phyloP scores from a whole-genome alignment of 64 coral and sea anemone species.

The Porites australiensis region DNA sequence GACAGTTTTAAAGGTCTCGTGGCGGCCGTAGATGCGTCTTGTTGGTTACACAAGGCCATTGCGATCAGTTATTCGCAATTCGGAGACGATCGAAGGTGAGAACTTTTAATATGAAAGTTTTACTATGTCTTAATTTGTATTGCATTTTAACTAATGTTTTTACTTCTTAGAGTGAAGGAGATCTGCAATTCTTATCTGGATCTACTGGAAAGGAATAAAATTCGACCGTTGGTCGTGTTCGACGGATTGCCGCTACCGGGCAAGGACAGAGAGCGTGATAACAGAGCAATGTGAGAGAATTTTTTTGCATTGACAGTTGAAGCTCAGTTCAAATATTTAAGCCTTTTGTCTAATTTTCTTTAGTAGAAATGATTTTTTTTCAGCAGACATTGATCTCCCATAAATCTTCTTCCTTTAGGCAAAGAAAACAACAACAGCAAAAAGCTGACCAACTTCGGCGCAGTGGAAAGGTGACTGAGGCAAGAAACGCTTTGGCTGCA shows the following conservation, averaged over 20 bases:
- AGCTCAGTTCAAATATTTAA: not conserved
- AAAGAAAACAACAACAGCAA: not conserved
- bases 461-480: not conserved
- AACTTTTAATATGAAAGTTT: not conserved
- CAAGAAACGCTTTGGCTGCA: not conserved
- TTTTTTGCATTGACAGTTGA: not conserved
- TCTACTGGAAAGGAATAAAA: not conserved
- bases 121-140: not conserved
- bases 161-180: conserved; percentile 18
- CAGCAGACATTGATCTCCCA: too few relatives aligned
- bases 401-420: too few relatives aligned
- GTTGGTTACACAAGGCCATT: conserved; percentile 48
- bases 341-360: not conserved
- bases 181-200: conserved; percentile 17
- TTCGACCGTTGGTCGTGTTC: conserved; percentile 37
- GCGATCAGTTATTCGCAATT: conserved; percentile 6
- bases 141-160: not conserved
- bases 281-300: conserved; percentile 27
- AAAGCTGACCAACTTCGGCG: not conserved
- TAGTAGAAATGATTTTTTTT: not conserved
- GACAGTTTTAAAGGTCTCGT: not conserved
- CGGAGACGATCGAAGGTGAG: not conserved
- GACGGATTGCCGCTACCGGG: conserved; percentile 10
- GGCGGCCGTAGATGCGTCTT: conserved; percentile 37
- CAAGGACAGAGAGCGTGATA: conserved; percentile 10